Percentiles rank a stretch among this genome's conserved stretches.
These are phyloP conservation scores for Salmo trutta DNA, from an alignment of 2,797 vertebrate genomes.

Conservation along the genomic window DNA sequence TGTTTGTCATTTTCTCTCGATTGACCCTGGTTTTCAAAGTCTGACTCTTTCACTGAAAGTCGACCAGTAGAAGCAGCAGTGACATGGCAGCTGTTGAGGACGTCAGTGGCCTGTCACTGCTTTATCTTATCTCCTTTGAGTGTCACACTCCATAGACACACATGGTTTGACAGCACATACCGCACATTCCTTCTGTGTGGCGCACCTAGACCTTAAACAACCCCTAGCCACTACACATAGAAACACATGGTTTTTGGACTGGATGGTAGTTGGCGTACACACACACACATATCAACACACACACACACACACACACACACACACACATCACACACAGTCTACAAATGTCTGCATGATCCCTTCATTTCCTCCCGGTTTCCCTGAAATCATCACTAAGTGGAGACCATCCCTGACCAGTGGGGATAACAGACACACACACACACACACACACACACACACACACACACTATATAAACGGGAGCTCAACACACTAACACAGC, in stretches of 20 bases:
- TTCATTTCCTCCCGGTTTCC: background rate
- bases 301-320: no score
- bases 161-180: background rate
- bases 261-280: background rate
- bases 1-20: no score
- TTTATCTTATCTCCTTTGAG: background rate
- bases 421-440: background rate
- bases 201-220: no score
- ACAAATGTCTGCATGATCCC: background rate
- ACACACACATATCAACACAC: no score
- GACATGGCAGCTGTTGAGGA: background rate
- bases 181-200: background rate
- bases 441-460: no score
- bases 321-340: background rate
- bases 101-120: background rate
- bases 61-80: background rate
- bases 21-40: no score
- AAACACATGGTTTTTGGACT: background rate
- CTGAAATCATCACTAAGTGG: background rate
- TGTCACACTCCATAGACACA: background rate
- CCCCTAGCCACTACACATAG: no score
- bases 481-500: background rate
- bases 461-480: background rate
- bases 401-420: background rate
- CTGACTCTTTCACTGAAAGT: background rate